Evolutionary conservation across 2,797 vertebrate species (phyloP), one percentile per base, ranked within the genome.

Genomic region (Cirrhinus mrigala): DNA sequence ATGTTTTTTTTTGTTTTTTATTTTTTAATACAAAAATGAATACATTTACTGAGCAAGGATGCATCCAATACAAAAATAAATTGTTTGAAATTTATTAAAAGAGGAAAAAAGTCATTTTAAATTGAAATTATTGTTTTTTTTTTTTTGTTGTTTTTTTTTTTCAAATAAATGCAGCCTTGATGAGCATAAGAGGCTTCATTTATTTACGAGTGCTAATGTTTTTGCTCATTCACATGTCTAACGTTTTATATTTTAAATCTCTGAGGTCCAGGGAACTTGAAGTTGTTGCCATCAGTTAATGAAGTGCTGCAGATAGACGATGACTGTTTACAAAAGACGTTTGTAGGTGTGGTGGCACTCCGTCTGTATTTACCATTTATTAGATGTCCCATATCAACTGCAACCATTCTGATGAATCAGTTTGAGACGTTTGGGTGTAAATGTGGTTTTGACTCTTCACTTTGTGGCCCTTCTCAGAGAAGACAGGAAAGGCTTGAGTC

Each of bases 401-500:
- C 2, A 18, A 9, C 8, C 6, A 10, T 8, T 52, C 9, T 60
- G 37, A 50, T 79, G 4, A 14, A 27, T 22, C 18, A 62, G 6
- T 44, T 79, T 48, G 29, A 76, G 46, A 50, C 37, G 1, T 86
- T 66, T 33, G 56, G 68, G 14, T 85, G 66, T 58, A 69, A 22
- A 58, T 71, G 50, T 44, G 50, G 10, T 52, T 50, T 40, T 24
- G 27, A 16, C 0, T 4, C 10, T 54, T 48, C 15, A 56, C 22
- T 27, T 85, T 16, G 54, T 78, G n/a, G 18, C 15, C 14, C 22
- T 68, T 85, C 46, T 85, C n/a, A 79, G 77, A 84, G 89, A 91
- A 92, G 91, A 92, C 93, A 92, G 93, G 94, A 94, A 94, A 88
- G 85, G 76, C 78, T 48, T 71, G 86, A 81, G 78, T 84, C 89